These are phyloP conservation scores for Cardiocondyla obscurior DNA, from an alignment of 1,140 invertebrate genomes.

Conservation along the genomic window DNA sequence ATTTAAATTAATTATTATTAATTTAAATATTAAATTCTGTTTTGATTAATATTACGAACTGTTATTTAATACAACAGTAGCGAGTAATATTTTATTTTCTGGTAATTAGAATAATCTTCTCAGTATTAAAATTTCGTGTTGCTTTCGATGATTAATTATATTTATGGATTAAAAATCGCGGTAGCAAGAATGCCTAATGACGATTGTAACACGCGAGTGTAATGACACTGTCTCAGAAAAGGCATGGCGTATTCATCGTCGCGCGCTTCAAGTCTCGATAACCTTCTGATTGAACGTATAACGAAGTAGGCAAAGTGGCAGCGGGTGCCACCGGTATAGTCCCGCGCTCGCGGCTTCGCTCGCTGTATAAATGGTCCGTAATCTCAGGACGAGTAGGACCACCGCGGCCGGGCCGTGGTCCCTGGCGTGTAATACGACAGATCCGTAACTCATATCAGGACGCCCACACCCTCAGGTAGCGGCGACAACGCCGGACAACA, in stretches of 20 bases:
- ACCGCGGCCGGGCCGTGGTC: conserved; percentile 77
- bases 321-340: conserved; percentile 17
- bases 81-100: background rate
- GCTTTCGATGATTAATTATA: conserved; percentile 10
- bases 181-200: background rate
- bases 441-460: conserved; percentile 84
- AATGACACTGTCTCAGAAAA: background rate
- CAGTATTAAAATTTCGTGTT: background rate
- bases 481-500: conserved; percentile 82
- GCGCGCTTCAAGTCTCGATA: conserved; percentile 33
- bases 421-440: conserved; percentile 81
- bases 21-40: too few species aligned
- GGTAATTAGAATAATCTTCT: background rate
- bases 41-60: too few species aligned
- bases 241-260: background rate
- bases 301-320: conserved; percentile 54
- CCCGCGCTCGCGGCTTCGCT: conserved; percentile 9
- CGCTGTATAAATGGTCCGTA: conserved; percentile 79
- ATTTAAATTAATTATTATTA: background rate
- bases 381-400: conserved; percentile 79
- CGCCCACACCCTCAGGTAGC: conserved; percentile 83
- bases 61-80: background rate
- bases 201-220: background rate
- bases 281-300: conserved; percentile 47
- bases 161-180: background rate